phyloP scores from a whole-genome alignment of 2,797 vertebrate species.

The Bradypus variegatus region DNA sequence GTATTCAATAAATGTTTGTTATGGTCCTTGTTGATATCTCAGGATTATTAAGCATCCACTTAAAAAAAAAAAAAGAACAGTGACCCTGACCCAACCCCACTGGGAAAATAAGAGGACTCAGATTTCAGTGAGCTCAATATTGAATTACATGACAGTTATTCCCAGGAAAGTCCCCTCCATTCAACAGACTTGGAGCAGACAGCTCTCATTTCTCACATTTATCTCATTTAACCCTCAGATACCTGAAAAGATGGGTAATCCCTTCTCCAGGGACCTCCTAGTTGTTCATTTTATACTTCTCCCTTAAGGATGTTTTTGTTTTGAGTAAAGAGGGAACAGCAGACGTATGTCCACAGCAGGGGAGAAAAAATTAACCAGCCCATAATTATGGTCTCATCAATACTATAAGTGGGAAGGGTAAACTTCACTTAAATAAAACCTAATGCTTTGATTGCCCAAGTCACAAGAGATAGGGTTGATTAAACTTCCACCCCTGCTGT shows the following conservation, averaged over 20 bases:
- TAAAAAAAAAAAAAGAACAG: conserved; percentile 33
- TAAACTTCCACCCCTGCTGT: conserved; percentile 20
- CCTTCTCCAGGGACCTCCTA: conserved; percentile 36
- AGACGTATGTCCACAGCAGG: conserved; percentile 24
- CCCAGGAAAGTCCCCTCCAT: conserved; percentile 4
- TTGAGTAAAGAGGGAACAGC: conserved; percentile 16
- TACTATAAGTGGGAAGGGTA: conserved; percentile 30
- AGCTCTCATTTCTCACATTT: background rate
- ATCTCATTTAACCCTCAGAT: background rate
- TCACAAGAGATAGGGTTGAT: conserved; percentile 34
- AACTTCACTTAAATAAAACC: conserved; percentile 48
- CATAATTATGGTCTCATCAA: conserved; percentile 40
- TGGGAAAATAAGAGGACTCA: conserved; percentile 41
- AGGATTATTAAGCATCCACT: conserved; percentile 48
- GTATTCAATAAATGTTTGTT: background rate
- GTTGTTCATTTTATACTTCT: conserved; percentile 5
- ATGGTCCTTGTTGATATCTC: background rate
- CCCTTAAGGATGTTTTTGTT: conserved; percentile 37
- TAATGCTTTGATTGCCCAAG: conserved; percentile 55
- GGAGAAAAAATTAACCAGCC: conserved; percentile 41
- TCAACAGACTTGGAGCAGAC: background rate
- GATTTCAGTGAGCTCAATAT: conserved; percentile 31
- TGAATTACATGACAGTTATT: conserved; percentile 31
- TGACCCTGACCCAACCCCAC: conserved; percentile 14
- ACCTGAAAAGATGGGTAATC: conserved; percentile 38